Percentiles rank a stretch among this genome's conserved stretches.
Conservation (phyloP, 2,888 invertebrate genomes). For the Tribolium freemani region DNA sequence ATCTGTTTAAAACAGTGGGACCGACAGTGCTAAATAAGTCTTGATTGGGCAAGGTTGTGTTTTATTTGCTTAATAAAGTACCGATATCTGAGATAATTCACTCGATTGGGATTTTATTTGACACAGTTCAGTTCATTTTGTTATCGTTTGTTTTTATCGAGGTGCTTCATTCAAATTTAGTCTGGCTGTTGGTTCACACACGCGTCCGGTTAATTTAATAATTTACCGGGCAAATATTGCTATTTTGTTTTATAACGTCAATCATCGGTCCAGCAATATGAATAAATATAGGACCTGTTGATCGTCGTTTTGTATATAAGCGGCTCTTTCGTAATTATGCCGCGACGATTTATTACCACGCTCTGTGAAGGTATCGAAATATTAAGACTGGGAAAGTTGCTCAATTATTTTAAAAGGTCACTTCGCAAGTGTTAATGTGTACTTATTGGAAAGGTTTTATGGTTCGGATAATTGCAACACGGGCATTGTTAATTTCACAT, state of each 20-base stretch:
- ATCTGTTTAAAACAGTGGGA: too few relatives aligned
- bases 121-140: background rate
- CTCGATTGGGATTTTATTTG: background rate
- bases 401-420: constrained; percentile 46
- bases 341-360: constrained; percentile 45
- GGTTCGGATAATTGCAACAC: constrained; percentile 37
- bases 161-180: background rate
- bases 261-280: constrained; percentile 18
- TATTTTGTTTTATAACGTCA: constrained; percentile 26
- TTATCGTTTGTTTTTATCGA: background rate
- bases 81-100: background rate
- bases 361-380: constrained; percentile 44
- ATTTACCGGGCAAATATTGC: constrained; percentile 4
- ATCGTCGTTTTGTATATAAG: constrained; percentile 34
- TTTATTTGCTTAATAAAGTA: too few relatives aligned
- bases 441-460: constrained; percentile 39
- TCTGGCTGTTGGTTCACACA: background rate
- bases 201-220: constrained; percentile 22
- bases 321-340: constrained; percentile 44
- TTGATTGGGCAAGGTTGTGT: background rate
- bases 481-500: constrained; percentile 29
- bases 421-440: constrained; percentile 41
- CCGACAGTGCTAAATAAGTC: too few relatives aligned
- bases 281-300: constrained; percentile 39
- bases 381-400: constrained; percentile 46